phyloP scores from a whole-genome alignment of 92 coral and sea anemone species.

The Palythoa heliodiscus region DNA sequence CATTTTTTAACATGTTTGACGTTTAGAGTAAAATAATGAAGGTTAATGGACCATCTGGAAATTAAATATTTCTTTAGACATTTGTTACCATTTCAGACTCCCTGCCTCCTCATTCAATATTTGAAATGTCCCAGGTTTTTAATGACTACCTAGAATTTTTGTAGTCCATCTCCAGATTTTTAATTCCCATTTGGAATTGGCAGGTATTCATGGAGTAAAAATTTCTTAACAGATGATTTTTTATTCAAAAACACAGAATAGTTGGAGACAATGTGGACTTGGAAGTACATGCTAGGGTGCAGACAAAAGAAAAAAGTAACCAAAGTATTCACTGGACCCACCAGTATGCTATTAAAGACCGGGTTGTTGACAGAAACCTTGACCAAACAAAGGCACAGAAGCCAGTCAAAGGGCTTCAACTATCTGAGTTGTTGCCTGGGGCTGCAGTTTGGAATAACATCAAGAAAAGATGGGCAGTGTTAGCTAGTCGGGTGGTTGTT shows the following conservation, averaged over 20 bases:
- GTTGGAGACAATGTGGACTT: constrained; percentile 16
- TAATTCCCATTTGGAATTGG: not conserved
- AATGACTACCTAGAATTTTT: no score
- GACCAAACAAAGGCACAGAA: constrained; percentile 17
- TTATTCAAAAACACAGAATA: not conserved
- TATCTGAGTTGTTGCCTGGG: not conserved
- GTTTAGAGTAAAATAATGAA: no score
- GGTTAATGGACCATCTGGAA: no score
- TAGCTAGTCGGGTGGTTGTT: constrained; percentile 17
- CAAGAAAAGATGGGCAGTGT: constrained; percentile 9
- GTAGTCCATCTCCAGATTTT: no score
- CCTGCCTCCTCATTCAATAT: no score
- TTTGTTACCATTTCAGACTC: no score
- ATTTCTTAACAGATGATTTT: not conserved
- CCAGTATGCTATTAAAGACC: not conserved
- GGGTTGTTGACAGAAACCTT: not conserved
- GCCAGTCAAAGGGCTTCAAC: constrained; percentile 9
- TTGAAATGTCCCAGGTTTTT: no score
- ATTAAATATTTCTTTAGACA: no score
- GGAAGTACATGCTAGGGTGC: constrained; percentile 23
- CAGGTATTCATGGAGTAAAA: not conserved
- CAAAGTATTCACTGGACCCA: not conserved
- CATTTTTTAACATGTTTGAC: no score
- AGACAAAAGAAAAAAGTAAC: not conserved
- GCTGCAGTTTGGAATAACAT: constrained; percentile 1